phyloP scores from a whole-genome alignment of 1,140 invertebrate genomes.

The Drosophila simulans region DNA sequence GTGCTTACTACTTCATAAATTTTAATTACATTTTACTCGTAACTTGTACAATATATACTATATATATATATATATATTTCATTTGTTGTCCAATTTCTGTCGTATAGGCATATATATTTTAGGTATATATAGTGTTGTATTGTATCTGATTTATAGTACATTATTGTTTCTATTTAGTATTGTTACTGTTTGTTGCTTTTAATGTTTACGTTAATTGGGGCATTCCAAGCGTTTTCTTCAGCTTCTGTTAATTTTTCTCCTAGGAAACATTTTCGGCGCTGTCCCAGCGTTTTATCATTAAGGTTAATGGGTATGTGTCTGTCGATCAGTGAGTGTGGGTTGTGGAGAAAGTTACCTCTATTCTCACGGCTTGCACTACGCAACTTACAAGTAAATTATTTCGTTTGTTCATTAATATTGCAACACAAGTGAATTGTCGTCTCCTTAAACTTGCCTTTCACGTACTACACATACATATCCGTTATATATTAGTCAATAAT shows the following conservation, averaged over 20 bases:
- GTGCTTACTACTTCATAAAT: slow-evolving; percentile 78
- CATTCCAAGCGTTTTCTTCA: slow-evolving; percentile 64
- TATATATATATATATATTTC: slow-evolving; percentile 51
- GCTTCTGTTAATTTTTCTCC: slow-evolving; percentile 21
- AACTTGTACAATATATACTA: slow-evolving; percentile 77
- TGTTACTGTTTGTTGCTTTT: slow-evolving; percentile 68
- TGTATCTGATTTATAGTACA: slow-evolving; percentile 82
- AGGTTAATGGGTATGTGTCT: slow-evolving; percentile 24
- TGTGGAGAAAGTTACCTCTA: slow-evolving; percentile 11
- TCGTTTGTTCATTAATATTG: slow-evolving; percentile 56
- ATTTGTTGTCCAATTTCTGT: slow-evolving; percentile 72
- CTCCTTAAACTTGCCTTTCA: slow-evolving; percentile 65
- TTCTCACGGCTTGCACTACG: slow-evolving; percentile 51
- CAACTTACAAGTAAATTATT: slow-evolving; percentile 67
- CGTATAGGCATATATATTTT: slow-evolving; percentile 80
- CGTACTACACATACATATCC: slow-evolving; percentile 63
- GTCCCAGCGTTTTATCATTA: slow-evolving; percentile 48
- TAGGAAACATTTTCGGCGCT: slow-evolving; percentile 65
- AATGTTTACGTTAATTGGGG: slow-evolving; percentile 52
- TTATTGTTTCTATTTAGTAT: slow-evolving; percentile 83
- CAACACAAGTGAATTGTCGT: slow-evolving; percentile 67
- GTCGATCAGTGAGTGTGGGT: slow-evolving; percentile 21
- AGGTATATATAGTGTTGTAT: slow-evolving; percentile 81
- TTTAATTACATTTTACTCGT: slow-evolving; percentile 74
- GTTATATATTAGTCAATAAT: slow-evolving; percentile 76